Base-by-base conservation (phyloP, 2,113 vertebrate species). In the Sylvia atricapilla region DNA sequence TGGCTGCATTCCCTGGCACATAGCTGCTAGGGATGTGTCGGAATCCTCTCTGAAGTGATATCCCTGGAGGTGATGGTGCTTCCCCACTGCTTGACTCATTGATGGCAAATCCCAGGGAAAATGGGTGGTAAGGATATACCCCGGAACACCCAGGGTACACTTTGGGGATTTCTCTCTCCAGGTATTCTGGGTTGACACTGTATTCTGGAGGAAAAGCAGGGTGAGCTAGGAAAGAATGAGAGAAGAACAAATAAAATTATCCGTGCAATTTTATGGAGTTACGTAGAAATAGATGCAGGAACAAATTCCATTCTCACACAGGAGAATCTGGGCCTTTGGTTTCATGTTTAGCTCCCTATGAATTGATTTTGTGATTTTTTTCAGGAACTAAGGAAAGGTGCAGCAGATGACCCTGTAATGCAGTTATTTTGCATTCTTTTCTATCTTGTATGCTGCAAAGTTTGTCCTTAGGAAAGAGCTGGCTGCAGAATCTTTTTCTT, bases 111-210 rank as follows among this genome's bases (percentile, higher is more conserved):
- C 97, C 96, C 95, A 97, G 53, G 1, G 97, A 93, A 94, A 98
- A 97, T 1, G 97, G 95, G 43, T 80, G 87, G 74, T 96, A 98
- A 49, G 97, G 83, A 31, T 97, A 96, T 31, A 98, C 56, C n/a
- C 96, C 94, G 46, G 97, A 92, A 62, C 91, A 96, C 6, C 95
- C 91, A 17, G 97, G 84, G 37, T 98, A 98, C 69, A 97, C 70
- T 88, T 97, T 98, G 0, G 95, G 81, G 74, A 96, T 79, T 37
- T 98, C 97, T 95, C 97, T 97, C 76, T 98, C 98, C 74, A 95
- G 49, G 70, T 96, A 94, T 66, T 98, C 98, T 77, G 97, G 16
- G 27, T 84, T 96, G 47, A 95, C 47, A 58, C 74, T 8, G 30
- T 73, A 83, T 62, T 97, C 96, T 13, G 96, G 75, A 92, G 74